Conservation (phyloP, 2,888 invertebrate genomes). For the Drosophila aldrichi region DNA sequence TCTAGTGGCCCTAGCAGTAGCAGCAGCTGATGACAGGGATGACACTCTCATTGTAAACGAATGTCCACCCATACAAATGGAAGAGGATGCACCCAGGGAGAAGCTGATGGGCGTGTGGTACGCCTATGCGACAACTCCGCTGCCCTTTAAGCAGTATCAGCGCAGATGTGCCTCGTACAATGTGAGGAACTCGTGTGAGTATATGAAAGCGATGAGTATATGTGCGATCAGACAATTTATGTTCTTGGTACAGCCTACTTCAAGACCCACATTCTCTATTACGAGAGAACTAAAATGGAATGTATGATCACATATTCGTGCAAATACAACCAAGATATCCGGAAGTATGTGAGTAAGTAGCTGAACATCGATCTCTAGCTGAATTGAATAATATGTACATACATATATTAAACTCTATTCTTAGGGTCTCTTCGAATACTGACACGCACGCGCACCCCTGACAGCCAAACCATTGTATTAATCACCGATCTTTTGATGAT, state of each 20-base stretch:
- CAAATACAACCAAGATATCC: fast-evolving
- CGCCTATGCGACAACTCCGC: conserved; percentile 56
- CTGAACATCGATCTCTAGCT: not conserved
- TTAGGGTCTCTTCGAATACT: conserved; percentile 58
- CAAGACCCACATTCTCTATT: conserved; percentile 40
- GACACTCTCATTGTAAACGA: not conserved
- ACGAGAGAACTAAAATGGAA: conserved; percentile 41
- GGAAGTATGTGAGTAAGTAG: conserved; percentile 23
- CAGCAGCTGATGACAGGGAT: not conserved
- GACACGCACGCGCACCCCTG: conserved; percentile 50
- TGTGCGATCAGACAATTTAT: not conserved
- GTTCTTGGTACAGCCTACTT: conserved; percentile 35
- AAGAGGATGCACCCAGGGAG: conserved; percentile 22
- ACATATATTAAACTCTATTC: not conserved
- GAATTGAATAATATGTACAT: not conserved
- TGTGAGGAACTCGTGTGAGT: conserved; percentile 52
- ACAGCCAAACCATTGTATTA: fast-evolving
- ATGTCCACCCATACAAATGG: conserved; percentile 27
- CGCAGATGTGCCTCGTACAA: conserved; percentile 55
- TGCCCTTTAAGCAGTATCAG: conserved; percentile 15
- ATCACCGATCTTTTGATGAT: not conserved
- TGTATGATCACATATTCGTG: conserved; percentile 52
- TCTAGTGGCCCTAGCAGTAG: not conserved
- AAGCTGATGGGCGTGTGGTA: conserved; percentile 64
- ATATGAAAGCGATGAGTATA: not conserved